Conservation (phyloP, 2,113 vertebrate genomes). For the Nipponia nippon region DNA sequence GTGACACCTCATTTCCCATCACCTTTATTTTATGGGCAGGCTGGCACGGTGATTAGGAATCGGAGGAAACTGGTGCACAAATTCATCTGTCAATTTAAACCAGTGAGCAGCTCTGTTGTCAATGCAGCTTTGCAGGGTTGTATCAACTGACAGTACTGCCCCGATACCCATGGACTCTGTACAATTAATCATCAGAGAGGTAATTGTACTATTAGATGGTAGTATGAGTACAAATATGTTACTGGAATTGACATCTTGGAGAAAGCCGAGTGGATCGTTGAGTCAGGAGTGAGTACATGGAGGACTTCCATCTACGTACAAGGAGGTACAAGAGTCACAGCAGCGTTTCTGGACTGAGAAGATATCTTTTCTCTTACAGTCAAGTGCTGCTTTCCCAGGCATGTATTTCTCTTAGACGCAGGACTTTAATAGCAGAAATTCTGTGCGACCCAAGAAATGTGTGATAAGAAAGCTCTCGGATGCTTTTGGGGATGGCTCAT, state of each 20-base stretch:
- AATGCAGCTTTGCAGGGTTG: background rate
- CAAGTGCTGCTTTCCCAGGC: background rate
- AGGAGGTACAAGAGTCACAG: background rate
- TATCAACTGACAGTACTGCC: background rate
- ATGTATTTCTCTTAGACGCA: background rate
- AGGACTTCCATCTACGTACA: background rate
- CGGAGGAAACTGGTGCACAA: background rate
- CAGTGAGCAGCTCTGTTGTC: background rate
- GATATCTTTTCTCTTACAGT: background rate
- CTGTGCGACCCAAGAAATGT: background rate
- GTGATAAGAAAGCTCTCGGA: background rate
- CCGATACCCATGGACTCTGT: fast-evolving
- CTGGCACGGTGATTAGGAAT: background rate
- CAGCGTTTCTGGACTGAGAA: background rate
- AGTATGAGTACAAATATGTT: background rate
- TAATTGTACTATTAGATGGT: background rate
- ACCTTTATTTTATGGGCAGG: background rate
- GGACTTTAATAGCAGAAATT: background rate
- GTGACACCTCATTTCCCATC: background rate
- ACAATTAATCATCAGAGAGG: background rate
- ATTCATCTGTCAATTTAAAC: background rate
- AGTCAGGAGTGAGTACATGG: background rate
- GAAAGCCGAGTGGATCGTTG: background rate
- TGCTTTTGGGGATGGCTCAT: background rate
- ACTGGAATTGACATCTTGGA: background rate